A percentile compares a stretch with the other conserved stretches of the same genome.
Conservation (phyloP, 2,888 invertebrate species). For the Notocelia uddmanniana region DNA sequence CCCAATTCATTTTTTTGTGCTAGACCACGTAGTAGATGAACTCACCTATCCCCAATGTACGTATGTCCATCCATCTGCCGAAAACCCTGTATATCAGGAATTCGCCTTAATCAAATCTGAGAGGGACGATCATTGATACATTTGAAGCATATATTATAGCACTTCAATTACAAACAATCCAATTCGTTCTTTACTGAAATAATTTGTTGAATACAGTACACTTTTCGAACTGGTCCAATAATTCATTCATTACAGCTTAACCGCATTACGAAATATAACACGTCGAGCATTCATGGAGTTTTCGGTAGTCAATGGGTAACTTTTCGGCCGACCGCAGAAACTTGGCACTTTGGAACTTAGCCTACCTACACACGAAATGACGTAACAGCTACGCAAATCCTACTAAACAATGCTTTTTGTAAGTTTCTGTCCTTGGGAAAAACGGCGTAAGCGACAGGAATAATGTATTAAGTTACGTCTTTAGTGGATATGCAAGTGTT, state of each 20-base stretch:
- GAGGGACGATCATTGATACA: too few species aligned
- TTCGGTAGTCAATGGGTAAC: constrained; percentile 33
- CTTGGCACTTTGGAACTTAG: constrained; percentile 15
- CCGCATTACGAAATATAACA: constrained; percentile 36
- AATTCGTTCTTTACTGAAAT: too few species aligned
- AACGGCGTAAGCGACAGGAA: neutral
- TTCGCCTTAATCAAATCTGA: too few species aligned
- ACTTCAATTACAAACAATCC: too few species aligned
- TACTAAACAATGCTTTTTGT: neutral
- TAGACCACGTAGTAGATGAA: too few species aligned
- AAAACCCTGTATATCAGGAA: too few species aligned
- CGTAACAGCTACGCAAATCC: neutral
- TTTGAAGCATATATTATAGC: too few species aligned
- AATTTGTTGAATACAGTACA: too few species aligned
- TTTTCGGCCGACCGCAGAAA: constrained; percentile 17
- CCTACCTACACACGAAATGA: neutral
- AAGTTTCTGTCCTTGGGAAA: neutral
- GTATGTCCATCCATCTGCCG: too few species aligned
- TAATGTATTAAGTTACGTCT: neutral
- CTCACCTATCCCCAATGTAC: too few species aligned
- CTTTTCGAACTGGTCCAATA: neutral
- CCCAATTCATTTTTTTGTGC: too few species aligned
- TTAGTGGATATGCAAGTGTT: neutral
- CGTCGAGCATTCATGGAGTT: constrained; percentile 30
- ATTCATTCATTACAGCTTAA: constrained; percentile 5